Conservation (phyloP, 2,113 vertebrate species). For the Dipodomys spectabilis region DNA sequence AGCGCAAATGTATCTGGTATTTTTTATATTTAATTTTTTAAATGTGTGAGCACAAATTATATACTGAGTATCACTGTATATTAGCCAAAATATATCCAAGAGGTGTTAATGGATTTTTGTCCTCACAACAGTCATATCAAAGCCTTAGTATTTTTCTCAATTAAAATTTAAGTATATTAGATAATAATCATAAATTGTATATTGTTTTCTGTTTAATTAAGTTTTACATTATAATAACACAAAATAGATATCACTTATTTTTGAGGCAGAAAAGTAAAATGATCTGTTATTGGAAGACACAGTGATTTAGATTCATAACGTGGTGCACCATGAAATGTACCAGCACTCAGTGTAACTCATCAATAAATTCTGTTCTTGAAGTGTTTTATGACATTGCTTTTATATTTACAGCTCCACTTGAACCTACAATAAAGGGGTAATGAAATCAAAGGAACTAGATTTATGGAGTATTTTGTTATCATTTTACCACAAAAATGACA, state of each 20-base stretch:
- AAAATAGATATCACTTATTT: neutral
- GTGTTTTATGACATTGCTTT: neutral
- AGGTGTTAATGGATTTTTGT: neutral
- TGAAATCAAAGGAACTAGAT: neutral
- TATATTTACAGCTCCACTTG: neutral
- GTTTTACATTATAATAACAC: neutral
- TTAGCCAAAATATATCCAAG: neutral
- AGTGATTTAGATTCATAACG: neutral
- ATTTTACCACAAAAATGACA: neutral
- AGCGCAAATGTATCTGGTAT: neutral
- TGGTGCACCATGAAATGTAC: neutral
- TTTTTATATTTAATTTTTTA: neutral
- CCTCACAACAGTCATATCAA: neutral
- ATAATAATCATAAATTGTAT: neutral
- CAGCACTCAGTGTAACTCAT: neutral
- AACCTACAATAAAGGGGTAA: neutral
- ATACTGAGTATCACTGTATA: neutral
- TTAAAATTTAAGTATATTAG: neutral
- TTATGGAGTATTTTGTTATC: neutral
- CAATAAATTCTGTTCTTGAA: neutral
- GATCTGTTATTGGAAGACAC: neutral
- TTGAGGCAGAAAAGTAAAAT: neutral
- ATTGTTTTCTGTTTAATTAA: neutral
- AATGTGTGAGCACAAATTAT: neutral
- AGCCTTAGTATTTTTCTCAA: neutral